Percentiles rank a stretch among this genome's conserved stretches.
These are phyloP conservation scores for Ceryle rudis DNA, from an alignment of 2,797 vertebrate genomes.

Conservation along the genomic window DNA sequence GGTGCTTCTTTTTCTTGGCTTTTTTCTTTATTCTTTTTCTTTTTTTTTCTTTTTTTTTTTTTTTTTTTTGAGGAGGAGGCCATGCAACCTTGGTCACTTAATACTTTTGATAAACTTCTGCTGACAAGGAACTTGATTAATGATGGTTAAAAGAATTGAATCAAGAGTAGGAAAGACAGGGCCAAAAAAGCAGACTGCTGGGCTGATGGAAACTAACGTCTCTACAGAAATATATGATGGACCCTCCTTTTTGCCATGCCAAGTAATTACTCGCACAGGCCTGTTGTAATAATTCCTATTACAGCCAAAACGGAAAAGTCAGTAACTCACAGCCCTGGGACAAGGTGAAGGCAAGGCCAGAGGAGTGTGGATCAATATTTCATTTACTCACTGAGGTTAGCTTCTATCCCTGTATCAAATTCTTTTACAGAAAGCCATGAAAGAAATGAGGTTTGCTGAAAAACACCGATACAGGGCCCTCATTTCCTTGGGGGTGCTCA, in stretches of 20 bases:
- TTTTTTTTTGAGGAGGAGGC: conserved; percentile 52
- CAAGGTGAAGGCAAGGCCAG: conserved; percentile 99
- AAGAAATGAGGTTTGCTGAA: conserved; percentile 93
- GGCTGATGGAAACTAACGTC: conserved; percentile 92
- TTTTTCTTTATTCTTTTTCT: conserved; percentile 45
- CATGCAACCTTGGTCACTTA: conserved; percentile 84
- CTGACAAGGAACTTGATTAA: conserved; percentile 91
- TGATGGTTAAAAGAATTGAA: conserved; percentile 94
- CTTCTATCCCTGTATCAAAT: conserved; percentile 95
- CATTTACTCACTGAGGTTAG: conserved; percentile 96
- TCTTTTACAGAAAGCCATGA: conserved; percentile 87
- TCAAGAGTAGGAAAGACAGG: conserved; percentile 92
- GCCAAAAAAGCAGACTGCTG: conserved; percentile 82
- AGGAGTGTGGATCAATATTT: conserved; percentile 98
- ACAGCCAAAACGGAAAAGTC: conserved; percentile 99
- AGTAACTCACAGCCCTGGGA: conserved; percentile 97
- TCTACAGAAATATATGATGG: conserved; percentile 94
- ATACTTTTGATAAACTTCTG: conserved; percentile 93
- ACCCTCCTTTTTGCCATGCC: conserved; percentile 89
- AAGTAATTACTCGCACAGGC: conserved; percentile 98
- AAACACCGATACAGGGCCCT: conserved; percentile 86
- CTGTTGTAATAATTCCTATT: conserved; percentile 99
- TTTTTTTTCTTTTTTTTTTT: conserved; percentile 28
- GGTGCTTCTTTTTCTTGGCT: conserved; percentile 45
- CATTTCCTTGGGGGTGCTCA: conserved; percentile 93